Evolutionary conservation across 2,113 vertebrate genomes (phyloP), one percentile per base, ranked within the genome.

Genomic region (Dryoscopus gambensis): DNA sequence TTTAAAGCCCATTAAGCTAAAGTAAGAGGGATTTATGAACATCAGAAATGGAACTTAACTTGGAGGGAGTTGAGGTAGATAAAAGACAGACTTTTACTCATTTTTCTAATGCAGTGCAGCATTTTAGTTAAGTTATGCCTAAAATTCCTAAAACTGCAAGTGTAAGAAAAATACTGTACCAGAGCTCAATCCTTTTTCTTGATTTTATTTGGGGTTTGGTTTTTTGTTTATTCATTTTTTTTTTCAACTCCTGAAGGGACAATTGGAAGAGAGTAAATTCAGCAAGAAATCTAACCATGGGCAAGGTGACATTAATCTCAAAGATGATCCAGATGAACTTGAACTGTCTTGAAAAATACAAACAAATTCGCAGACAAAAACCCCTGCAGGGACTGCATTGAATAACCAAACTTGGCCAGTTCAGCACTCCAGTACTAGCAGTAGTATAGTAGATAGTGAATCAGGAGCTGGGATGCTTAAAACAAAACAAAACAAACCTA

Each of bases 251-350:
- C 37, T 17, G 13, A 76, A 78, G 22, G 15, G 22, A 2, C 89
- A n/a, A 52, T 59, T 49, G 64, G 59, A 71, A 87, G 39, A 84
- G 55, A 47, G 39, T 30, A 84, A 84, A 89, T 92, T 81, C 83
- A 87, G 44, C 73, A 87, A 84, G 87, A 84, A 90, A 73, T 75
- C 27, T 92, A 49, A 60, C 79, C 25, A n/a, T 23, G 65, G 88
- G 70, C 85, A 91, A 95, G 68, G 79, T 87, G 85, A 92, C 88
- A 62, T 85, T 85, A 85, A 55, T 75, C 42, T 84, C 67, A 65
- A 90, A 93, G 74, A 93, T 77, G 67, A 83, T 90, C 37, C 46
- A 80, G 57, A 71, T 74, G 49, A 90, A 77, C 87, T 84, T 94
- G 75, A 88, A 63, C 91, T 94, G 80, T 83, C 88, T 76, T 90